A percentile compares a stretch with the other conserved stretches of the same genome.
These are phyloP conservation scores for Gonocerus acuteangulatus DNA, from an alignment of 2,888 invertebrate species.

Conservation along the genomic window DNA sequence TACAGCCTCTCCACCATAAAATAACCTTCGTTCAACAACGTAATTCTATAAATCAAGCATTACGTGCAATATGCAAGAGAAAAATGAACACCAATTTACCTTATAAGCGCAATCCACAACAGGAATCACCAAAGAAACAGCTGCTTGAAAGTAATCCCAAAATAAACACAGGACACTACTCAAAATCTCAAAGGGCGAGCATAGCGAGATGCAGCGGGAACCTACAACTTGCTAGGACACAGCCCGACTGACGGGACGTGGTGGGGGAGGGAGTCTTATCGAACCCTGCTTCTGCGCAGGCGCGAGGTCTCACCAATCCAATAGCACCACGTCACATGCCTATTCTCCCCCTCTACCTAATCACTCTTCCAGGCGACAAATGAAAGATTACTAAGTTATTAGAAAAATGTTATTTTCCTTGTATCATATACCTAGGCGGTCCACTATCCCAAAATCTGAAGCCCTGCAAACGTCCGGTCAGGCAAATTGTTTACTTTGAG, in stretches of 20 bases:
- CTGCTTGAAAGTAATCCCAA: constrained; percentile 10
- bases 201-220: neutral
- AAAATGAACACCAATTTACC: neutral
- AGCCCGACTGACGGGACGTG: constrained; percentile 14
- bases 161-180: constrained; percentile 16
- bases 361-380: constrained; percentile 30
- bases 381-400: constrained; percentile 29
- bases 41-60: too few species aligned
- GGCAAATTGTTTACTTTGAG: too few species aligned
- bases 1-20: too few species aligned
- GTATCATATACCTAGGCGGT: neutral
- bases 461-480: too few species aligned
- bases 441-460: neutral
- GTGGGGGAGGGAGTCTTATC: constrained; percentile 24
- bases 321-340: constrained; percentile 26
- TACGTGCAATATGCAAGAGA: too few species aligned
- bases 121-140: neutral
- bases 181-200: constrained; percentile 2
- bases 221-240: neutral
- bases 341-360: constrained; percentile 25
- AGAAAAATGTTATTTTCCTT: constrained; percentile 14
- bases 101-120: constrained; percentile 13
- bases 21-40: too few species aligned
- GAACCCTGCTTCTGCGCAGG: constrained; percentile 27
- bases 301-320: constrained; percentile 23